Conservation (phyloP, 2,797 vertebrate species). For the Meda fulgida region DNA sequence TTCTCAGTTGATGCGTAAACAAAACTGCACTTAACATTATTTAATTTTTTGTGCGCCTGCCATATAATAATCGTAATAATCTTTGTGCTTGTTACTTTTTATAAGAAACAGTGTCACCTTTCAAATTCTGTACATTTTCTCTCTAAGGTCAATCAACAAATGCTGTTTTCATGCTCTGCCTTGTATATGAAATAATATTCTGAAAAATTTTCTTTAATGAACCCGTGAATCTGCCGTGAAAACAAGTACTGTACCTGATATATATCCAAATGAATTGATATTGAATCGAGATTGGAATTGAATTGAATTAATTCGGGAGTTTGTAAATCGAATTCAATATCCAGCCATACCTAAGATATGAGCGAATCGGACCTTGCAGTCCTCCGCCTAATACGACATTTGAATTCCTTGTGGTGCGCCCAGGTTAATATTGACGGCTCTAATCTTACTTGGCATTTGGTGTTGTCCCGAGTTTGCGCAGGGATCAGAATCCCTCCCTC, state of each 20-base stretch:
- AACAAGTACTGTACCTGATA: not conserved
- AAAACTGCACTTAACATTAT: not conserved
- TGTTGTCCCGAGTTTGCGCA: constrained; percentile 34
- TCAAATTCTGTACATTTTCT: not conserved
- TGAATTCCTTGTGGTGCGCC: constrained; percentile 16
- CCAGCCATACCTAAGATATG: not conserved
- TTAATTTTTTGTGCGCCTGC: not conserved
- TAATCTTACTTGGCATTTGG: constrained; percentile 41
- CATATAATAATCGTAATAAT: not conserved
- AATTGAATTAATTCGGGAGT: not conserved
- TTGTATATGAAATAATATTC: not conserved
- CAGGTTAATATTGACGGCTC: constrained; percentile 18
- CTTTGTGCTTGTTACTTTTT: not conserved
- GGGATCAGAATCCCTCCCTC: not conserved
- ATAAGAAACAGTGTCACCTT: not conserved
- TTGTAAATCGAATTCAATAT: not conserved
- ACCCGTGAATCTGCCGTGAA: not conserved
- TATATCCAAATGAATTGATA: not conserved
- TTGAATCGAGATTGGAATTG: not conserved
- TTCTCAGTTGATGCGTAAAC: not conserved
- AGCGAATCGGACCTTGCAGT: not conserved
- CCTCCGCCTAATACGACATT: not conserved
- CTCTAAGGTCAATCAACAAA: not conserved
- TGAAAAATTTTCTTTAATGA: not conserved
- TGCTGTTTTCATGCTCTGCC: not conserved